Base-by-base conservation (phyloP, 2,113 vertebrate genomes). In the Spheniscus mendiculus region DNA sequence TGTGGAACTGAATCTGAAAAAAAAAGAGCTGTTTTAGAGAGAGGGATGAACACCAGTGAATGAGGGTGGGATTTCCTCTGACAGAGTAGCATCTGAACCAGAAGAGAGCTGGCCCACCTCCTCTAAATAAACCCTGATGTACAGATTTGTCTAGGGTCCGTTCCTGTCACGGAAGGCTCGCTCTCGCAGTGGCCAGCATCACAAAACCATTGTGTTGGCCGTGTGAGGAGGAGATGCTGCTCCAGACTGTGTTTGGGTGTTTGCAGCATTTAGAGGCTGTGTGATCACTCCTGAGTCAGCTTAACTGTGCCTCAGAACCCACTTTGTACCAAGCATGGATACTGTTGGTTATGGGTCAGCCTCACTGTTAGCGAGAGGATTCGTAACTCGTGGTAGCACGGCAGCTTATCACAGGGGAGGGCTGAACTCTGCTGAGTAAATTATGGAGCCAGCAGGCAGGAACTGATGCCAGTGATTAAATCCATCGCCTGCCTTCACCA, bases 391-490 rank as follows among this genome's bases (percentile, higher is more conserved):
- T 70, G 87, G 58, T 70, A 72, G 40, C 62, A n/a, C 1, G 1
- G 70, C 82, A 65, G 71, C 58, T 91, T 94, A 72, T 83, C 45
- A 14, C 7, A 77, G 81, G 61, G 71, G 70, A 93, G 62, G 53
- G 73, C 70, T 94, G 84, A 3, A 0, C n/a, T 91, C 94, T n/a
- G 38, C 91, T 93, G 95, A 90, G 95, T 83, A 93, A 93, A 90
- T 87, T 80, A 80, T 1, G 4, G 70, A 89, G 83, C 87, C 82
- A 93, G 73, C 81, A 89, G 94, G 89, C 87, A 88, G 66, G 66
- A 77, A 44, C 81, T 59, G 87, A 92, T 94, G 82, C 76, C 66
- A 44, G 44, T 78, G 86, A 95, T 95, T 93, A 95, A 92, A 90
- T 77, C 69, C 44, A 76, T 87, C 0, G 4, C 80, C 58, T 87